These are phyloP conservation scores for Listrodromus nycthemerus DNA, from an alignment of 2,888 invertebrate species.

Conservation along the genomic window DNA sequence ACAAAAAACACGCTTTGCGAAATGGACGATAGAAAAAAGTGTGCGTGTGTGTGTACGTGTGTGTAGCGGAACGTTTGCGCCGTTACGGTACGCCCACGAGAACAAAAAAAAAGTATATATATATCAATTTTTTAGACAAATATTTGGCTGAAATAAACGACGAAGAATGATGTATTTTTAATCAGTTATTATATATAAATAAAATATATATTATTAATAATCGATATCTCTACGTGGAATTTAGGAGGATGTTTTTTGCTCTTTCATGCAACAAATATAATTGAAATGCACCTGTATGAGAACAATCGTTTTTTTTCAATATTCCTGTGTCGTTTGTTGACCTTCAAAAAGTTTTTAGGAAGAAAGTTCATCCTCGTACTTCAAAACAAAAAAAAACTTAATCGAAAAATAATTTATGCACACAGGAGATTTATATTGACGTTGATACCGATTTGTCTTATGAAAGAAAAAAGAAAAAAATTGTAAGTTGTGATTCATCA, in stretches of 20 bases:
- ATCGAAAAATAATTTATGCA: neutral
- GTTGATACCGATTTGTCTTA: neutral
- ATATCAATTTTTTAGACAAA: conserved; percentile 77
- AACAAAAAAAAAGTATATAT: conserved; percentile 58
- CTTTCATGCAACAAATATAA: conserved; percentile 82
- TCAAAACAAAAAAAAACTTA: conserved; percentile 40
- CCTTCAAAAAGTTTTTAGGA: neutral
- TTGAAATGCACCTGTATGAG: conserved; percentile 78
- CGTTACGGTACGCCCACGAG: conserved; percentile 37
- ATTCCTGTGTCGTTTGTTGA: conserved; percentile 16
- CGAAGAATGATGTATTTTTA: conserved; percentile 80
- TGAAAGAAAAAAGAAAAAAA: neutral
- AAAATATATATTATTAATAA: conserved; percentile 74
- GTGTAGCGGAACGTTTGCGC: conserved; percentile 31
- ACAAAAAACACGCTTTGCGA: conserved; percentile 26
- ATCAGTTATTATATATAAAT: conserved; percentile 78
- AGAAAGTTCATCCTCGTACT: neutral
- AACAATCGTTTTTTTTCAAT: conserved; percentile 52
- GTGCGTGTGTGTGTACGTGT: conserved; percentile 13
- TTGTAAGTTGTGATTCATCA: too few species aligned
- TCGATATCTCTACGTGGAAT: conserved; percentile 79
- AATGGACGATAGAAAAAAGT: conserved; percentile 25
- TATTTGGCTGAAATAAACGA: conserved; percentile 73
- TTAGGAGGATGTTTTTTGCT: conserved; percentile 80
- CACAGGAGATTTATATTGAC: neutral